Percentiles rank a stretch among this genome's conserved stretches.
Evolutionary conservation across 2,797 vertebrate species (phyloP).

Genomic region (Hydrophis major): DNA sequence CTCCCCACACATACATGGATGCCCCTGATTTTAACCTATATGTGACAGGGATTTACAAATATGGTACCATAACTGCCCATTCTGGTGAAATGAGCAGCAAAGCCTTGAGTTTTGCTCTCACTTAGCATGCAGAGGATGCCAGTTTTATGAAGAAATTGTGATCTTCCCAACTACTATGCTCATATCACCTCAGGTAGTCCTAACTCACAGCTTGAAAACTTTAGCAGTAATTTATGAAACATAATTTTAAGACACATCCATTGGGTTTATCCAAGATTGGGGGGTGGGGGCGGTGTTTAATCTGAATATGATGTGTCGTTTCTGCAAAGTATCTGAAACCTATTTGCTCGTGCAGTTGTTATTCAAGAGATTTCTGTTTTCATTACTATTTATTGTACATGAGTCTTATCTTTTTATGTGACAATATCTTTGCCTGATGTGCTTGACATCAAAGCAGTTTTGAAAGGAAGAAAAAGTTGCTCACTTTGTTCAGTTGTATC

Average conservation of each 20-base stretch:
- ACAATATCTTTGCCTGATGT: background rate
- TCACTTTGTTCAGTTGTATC: background rate
- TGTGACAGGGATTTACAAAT: background rate
- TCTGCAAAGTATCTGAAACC: background rate
- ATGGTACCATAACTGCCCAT: background rate
- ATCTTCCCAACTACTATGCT: background rate
- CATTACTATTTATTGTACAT: background rate
- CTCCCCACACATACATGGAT: background rate
- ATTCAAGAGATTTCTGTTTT: background rate
- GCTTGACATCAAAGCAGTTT: background rate
- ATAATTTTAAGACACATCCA: background rate
- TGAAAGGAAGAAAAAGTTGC: background rate
- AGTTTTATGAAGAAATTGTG: background rate
- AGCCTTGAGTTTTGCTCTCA: background rate
- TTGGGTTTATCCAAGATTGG: background rate
- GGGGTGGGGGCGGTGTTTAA: accelerated
- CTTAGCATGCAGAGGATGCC: background rate
- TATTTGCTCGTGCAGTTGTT: background rate
- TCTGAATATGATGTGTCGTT: background rate
- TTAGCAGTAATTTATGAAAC: background rate
- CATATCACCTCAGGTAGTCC: background rate
- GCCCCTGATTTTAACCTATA: background rate
- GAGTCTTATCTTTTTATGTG: background rate
- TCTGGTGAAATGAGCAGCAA: background rate
- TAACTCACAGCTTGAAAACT: background rate